Base-by-base conservation (phyloP, 2,888 invertebrate species). In the Adelphocoris suturalis region DNA sequence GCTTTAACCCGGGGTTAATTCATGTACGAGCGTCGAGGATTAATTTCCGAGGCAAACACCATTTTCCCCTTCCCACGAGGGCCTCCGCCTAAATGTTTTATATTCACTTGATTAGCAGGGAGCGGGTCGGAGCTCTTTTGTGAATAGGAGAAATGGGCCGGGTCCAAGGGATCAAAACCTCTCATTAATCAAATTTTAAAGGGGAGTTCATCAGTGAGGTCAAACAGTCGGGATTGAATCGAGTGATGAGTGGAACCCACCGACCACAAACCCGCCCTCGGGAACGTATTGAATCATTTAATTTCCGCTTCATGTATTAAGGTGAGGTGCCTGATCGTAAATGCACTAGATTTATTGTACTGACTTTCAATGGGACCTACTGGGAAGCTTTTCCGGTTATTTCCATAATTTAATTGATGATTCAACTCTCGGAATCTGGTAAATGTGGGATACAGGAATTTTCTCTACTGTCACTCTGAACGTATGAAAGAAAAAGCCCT, bases 41-140 rank as follows among this genome's bases (percentile, higher is more conserved):
- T 82, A 82, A 82, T 82, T 82, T 82, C 82, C 46, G 23, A 2
- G 27, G 82, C 55, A 82, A 82, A 82, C 82, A 82, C 55, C 82
- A 78, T 78, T 78, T 78, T 14, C 46, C 68, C 37, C 37, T 37
- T 19, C 78, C 68, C 68, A 12, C 68, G 19, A 5, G 9, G 37
- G 7, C 37, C 14, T n/a, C n/a, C 76, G 46, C 46, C 78, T 37
- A 78, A 78, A 78, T 46, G 78, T 37, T 78, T 78, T 47, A 78
- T 78, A 46, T 46, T 78, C 78, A 78, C 78, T 78, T 78, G 78
- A 78, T 78, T 78, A 78, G 78, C 19, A 11, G 46, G 19, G 46
- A 46, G 47, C n/a, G n/a, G n/a, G n/a, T n/a, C n/a, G n/a, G n/a
- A n/a, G 37, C 78, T 37, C 78, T 78, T 78, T 78, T 46, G 78